phyloP scores from a whole-genome alignment of 2,888 invertebrate species.

The Drosophila algonquin region DNA sequence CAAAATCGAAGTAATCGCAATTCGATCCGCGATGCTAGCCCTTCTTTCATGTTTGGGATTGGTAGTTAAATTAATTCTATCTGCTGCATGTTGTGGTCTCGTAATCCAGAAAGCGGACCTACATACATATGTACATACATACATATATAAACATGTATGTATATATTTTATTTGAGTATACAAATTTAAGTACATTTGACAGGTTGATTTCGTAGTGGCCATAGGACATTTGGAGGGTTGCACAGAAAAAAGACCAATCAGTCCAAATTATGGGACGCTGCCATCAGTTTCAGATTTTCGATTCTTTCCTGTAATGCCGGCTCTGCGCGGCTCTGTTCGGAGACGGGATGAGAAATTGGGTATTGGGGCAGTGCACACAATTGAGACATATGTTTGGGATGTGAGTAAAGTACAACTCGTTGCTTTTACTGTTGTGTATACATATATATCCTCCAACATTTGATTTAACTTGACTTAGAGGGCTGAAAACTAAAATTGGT shows the following conservation, averaged over 20 bases:
- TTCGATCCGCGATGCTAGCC: no score
- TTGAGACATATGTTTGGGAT: constrained; percentile 73
- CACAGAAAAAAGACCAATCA: constrained; percentile 54
- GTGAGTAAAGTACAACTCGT: constrained; percentile 14
- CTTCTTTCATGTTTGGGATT: no score
- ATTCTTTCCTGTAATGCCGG: constrained; percentile 1
- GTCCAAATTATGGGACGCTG: constrained; percentile 64
- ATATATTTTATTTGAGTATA: not conserved
- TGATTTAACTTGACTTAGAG: constrained; percentile 14
- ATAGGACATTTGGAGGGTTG: constrained; percentile 25
- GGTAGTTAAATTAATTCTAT: not conserved
- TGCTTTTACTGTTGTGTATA: constrained; percentile 14
- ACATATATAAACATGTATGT: no score
- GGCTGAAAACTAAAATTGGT: constrained; percentile 40
- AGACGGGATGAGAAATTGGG: constrained; percentile 13
- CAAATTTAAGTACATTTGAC: constrained; percentile 1
- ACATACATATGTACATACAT: no score
- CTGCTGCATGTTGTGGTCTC: not conserved
- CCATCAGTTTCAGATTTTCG: constrained; percentile 32
- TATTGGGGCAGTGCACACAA: constrained; percentile 68
- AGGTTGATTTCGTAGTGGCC: constrained; percentile 8
- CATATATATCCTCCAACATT: constrained; percentile 10
- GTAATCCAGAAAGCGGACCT: not conserved
- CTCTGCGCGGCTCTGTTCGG: not conserved
- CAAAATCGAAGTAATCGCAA: no score